Base-by-base conservation (phyloP, 1,140 invertebrate genomes). In the Popillia japonica region DNA sequence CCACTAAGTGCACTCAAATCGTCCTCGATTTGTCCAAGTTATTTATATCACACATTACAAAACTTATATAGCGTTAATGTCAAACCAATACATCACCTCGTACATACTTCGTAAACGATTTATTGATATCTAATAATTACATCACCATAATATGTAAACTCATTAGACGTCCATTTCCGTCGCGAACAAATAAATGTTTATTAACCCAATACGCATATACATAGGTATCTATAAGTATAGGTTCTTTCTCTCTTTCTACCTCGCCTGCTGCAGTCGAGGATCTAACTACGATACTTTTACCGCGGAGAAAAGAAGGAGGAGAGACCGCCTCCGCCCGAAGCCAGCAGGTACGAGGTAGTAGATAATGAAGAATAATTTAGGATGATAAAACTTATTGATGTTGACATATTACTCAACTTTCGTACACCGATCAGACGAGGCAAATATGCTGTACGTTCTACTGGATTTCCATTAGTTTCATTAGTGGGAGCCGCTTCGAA, bases 371-470 rank as follows among this genome's bases (percentile, higher is more conserved):
- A 55, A 55, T 55, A 55, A 55, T 55, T 55, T 55, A 6, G 11
- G 48, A 55, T 55, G 48, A 55, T 55, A 55, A 55, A 55, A 55
- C 48, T 55, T 55, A 55, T 55, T 55, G 48, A 55, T 55, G 48
- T 55, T 55, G 48, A 55, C 48, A 55, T 55, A 55, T 55, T 55
- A 55, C 48, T 55, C 48, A 55, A 55, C 48, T 55, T 55, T 17
- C 48, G 48, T 17, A 55, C 17, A 55, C 48, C 48, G 48, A 34
- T 34, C 27, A 34, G 27, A 17, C 48, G 48, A n/a, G 48, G 48
- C 6, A 44, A 55, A 55, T 55, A 55, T 55, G 14, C 14, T n/a
- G 48, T 55, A 55, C 48, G 48, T 55, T 55, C 48, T 17, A 55
- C 48, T 55, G 48, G 48, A 55, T 55, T 55, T 55, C 48, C 48